phyloP scores from a whole-genome alignment of 2,113 vertebrate genomes.

The Rhinopomastus cyanomelas region DNA sequence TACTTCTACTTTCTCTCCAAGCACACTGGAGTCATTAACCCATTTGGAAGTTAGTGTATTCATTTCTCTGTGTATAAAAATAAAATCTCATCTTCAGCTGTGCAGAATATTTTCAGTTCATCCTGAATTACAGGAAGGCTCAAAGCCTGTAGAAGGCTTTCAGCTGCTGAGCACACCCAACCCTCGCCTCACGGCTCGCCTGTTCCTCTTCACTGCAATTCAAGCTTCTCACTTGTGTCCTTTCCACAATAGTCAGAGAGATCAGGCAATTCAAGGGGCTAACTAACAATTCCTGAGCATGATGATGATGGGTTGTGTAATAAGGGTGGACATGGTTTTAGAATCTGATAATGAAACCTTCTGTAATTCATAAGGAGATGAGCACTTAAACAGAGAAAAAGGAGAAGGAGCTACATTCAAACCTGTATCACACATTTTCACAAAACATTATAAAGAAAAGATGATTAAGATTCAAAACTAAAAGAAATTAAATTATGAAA shows the following conservation, averaged over 20 bases:
- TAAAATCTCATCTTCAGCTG: not conserved
- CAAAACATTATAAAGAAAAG: not conserved
- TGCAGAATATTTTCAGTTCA: not conserved
- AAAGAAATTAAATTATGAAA: not conserved
- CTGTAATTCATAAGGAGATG: not conserved
- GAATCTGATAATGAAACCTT: not conserved
- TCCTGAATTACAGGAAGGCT: not conserved
- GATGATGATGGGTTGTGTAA: not conserved
- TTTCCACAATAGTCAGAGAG: not conserved
- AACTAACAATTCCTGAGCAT: not conserved
- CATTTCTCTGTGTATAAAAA: not conserved
- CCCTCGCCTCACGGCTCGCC: fast-evolving
- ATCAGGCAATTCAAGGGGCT: not conserved
- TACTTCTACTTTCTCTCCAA: conserved; percentile 34
- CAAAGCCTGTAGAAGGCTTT: not conserved
- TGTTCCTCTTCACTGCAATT: not conserved
- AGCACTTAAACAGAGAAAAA: not conserved
- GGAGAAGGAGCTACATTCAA: not conserved
- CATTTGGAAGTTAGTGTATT: not conserved
- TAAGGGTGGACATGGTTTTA: not conserved
- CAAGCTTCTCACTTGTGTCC: not conserved
- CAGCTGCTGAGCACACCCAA: fast-evolving
- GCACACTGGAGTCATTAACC: not conserved
- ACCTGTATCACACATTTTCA: fast-evolving
- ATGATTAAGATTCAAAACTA: not conserved